Evolutionary conservation across 2,888 invertebrate species (phyloP).

Genomic region (Myathropa florea): DNA sequence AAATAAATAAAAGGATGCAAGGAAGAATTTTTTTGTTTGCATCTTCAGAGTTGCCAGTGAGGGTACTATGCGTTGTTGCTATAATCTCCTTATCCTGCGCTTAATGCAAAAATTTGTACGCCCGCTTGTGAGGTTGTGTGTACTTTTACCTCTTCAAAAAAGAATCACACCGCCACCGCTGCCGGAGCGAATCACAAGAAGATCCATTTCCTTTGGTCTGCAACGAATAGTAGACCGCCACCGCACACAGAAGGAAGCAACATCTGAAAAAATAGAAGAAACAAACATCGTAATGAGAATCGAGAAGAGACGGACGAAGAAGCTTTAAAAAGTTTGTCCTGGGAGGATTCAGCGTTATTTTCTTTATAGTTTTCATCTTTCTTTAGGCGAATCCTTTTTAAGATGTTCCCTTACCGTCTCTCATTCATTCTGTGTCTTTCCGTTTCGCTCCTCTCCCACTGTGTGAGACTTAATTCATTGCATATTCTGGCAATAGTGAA

Average conservation of each 20-base stretch:
- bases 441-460: background rate
- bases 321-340: conserved; percentile 35
- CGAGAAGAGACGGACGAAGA: background rate
- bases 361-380: conserved; percentile 48
- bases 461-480: conserved; percentile 63
- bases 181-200: conserved; percentile 9
- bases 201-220: conserved; percentile 52
- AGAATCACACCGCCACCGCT: background rate
- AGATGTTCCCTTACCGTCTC: conserved; percentile 18
- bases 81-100: conserved; percentile 51
- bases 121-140: background rate
- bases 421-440: background rate
- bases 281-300: conserved; percentile 38
- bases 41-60: conserved; percentile 7
- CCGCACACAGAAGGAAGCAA: conserved; percentile 8
- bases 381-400: conserved; percentile 43
- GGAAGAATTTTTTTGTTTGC: background rate
- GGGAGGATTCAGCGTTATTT: conserved; percentile 45
- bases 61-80: conserved; percentile 5
- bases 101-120: conserved; percentile 30
- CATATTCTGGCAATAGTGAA: conserved; percentile 61
- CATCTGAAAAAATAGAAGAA: conserved; percentile 15
- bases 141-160: conserved; percentile 2
- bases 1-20: conserved; percentile 5
- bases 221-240: conserved; percentile 1